Percentiles rank a stretch among this genome's conserved stretches.
These are phyloP conservation scores for Protodeltote pygarga DNA, from an alignment of 2,888 invertebrate species.

Conservation along the genomic window DNA sequence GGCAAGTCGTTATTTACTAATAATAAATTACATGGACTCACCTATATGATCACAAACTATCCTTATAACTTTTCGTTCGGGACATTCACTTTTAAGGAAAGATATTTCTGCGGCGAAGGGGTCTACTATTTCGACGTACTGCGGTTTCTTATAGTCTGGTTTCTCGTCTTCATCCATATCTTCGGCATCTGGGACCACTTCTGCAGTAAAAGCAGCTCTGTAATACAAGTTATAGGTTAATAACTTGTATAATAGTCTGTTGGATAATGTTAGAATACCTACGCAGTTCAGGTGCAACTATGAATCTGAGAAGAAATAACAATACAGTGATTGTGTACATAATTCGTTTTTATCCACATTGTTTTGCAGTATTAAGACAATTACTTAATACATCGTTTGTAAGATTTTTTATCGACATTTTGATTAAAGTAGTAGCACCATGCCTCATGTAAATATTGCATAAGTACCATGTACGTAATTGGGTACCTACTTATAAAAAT, in stretches of 20 bases:
- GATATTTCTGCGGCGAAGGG: conserved; percentile 93
- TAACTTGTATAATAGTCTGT: too few relatives aligned
- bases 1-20: too few relatives aligned
- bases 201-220: conserved; percentile 91
- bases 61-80: conserved; percentile 91
- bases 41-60: conserved; percentile 92
- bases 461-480: too few relatives aligned
- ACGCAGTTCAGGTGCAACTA: not conserved
- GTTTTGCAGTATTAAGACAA: conserved; percentile 5
- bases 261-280: too few relatives aligned
- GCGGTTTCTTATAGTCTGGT: conserved; percentile 76
- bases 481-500: too few relatives aligned
- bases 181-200: conserved; percentile 89
- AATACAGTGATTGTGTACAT: conserved; percentile 18
- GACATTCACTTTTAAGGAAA: conserved; percentile 92
- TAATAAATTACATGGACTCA: conserved; percentile 80
- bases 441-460: too few relatives aligned
- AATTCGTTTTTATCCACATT: not conserved
- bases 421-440: too few relatives aligned
- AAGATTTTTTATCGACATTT: conserved; percentile 3
- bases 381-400: not conserved
- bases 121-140: conserved; percentile 94
- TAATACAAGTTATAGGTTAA: conserved; percentile 39
- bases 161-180: conserved; percentile 87
- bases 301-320: conserved; percentile 7